A percentile compares a stretch with the other conserved stretches of the same genome.
Evolutionary conservation across 1,140 invertebrate species (phyloP).

Genomic region (Calephelis nemesis): DNA sequence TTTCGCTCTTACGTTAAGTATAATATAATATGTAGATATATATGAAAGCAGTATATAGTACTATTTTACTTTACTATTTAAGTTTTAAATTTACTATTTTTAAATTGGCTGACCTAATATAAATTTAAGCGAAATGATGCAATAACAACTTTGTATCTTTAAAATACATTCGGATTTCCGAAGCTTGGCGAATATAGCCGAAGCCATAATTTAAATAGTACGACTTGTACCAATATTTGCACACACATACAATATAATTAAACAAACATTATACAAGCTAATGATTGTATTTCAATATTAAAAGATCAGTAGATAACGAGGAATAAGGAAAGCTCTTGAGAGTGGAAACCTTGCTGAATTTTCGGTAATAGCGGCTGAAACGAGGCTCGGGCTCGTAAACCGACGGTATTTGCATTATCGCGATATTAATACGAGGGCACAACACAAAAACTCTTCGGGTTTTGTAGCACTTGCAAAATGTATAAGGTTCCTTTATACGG

Average conservation of each 20-base stretch:
- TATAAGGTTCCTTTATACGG: conserved; percentile 23
- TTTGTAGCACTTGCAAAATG: conserved; percentile 40
- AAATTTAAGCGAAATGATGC: no score
- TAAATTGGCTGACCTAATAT: no score
- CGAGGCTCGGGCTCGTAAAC: conserved; percentile 46
- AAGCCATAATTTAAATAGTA: no score
- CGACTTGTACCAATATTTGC: background rate
- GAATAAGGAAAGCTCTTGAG: conserved; percentile 50
- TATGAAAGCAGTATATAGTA: no score
- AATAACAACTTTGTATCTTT: no score
- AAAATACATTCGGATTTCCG: no score
- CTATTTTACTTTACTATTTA: no score
- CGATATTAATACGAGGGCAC: conserved; percentile 56
- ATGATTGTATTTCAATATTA: conserved; percentile 42
- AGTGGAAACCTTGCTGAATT: conserved; percentile 59
- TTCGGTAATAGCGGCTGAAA: conserved; percentile 58
- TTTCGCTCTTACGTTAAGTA: no score
- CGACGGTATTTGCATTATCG: conserved; percentile 66
- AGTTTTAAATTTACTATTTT: no score
- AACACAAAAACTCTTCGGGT: conserved; percentile 49
- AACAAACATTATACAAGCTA: background rate
- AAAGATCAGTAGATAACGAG: conserved; percentile 47
- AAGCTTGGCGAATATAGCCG: no score
- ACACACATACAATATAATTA: background rate
- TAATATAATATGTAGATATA: no score